phyloP scores from a whole-genome alignment of 2,888 invertebrate species.

The Zaprionus lineosus region DNA sequence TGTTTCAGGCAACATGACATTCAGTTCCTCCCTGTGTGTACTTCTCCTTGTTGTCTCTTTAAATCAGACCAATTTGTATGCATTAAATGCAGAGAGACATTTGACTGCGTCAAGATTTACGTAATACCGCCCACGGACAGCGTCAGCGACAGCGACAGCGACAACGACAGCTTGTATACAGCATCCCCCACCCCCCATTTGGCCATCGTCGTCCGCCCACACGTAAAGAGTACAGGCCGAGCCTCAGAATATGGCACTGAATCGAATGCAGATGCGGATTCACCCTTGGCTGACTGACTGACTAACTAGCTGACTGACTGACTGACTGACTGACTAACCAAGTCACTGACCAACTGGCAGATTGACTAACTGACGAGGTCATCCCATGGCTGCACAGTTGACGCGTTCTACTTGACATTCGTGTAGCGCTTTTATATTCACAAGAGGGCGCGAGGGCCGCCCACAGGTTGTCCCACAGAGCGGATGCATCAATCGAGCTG shows the following conservation, averaged over 20 bases:
- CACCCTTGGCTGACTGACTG: slow-evolving; percentile 38
- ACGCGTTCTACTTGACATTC: slow-evolving; percentile 71
- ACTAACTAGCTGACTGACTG: not conserved
- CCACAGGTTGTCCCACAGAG: slow-evolving; percentile 39
- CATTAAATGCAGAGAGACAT: slow-evolving; percentile 70
- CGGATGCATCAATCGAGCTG: slow-evolving; percentile 68
- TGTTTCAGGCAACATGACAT: slow-evolving; percentile 10
- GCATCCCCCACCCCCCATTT: not conserved
- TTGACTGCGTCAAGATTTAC: slow-evolving; percentile 63
- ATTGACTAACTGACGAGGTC: slow-evolving; percentile 45
- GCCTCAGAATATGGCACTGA: not conserved
- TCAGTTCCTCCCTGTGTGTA: not conserved
- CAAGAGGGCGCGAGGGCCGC: slow-evolving; percentile 10
- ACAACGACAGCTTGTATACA: not conserved
- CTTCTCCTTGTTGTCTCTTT: slow-evolving; percentile 18
- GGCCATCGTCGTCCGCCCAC: not conserved
- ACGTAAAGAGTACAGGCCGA: slow-evolving; percentile 18
- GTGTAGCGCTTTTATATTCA: slow-evolving; percentile 49
- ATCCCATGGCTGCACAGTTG: slow-evolving; percentile 50
- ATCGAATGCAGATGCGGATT: slow-evolving; percentile 23
- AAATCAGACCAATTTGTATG: slow-evolving; percentile 75
- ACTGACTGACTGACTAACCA: slow-evolving; percentile 1
- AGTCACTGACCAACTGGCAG: slow-evolving; percentile 1
- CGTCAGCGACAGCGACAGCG: no score
- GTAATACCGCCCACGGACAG: slow-evolving; percentile 59